phyloP scores from a whole-genome alignment of 2,888 invertebrate species.

The Cheilosia urbana region DNA sequence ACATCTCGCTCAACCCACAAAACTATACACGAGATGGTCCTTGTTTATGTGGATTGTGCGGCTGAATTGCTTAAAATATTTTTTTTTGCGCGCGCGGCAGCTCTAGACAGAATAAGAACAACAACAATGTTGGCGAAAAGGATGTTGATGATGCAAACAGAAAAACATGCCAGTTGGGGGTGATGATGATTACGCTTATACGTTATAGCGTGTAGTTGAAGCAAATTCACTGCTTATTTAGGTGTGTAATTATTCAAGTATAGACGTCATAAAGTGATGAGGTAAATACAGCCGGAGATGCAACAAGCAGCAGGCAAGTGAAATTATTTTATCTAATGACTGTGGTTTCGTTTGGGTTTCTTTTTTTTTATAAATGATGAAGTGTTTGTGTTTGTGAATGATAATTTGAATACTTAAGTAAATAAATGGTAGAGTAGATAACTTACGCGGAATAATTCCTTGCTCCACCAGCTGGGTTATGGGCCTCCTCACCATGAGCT shows the following conservation, averaged over 20 bases:
- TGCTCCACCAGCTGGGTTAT: constrained; percentile 98
- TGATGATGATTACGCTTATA: constrained; percentile 26
- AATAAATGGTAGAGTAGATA: constrained; percentile 36
- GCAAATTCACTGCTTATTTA: constrained; percentile 29
- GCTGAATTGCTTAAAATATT: constrained; percentile 47
- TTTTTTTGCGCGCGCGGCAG: constrained; percentile 21
- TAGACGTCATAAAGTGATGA: constrained; percentile 64
- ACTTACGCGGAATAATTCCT: constrained; percentile 99
- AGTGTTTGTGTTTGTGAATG: background rate
- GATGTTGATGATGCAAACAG: constrained; percentile 58
- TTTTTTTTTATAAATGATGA: background rate
- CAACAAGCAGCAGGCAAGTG: background rate
- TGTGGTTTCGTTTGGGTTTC: background rate
- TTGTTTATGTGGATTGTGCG: constrained; percentile 52
- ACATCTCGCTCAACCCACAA: background rate
- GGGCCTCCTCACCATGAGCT: constrained; percentile 96
- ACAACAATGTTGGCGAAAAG: constrained; percentile 12
- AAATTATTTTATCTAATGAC: background rate
- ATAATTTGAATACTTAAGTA: background rate
- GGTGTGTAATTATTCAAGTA: constrained; percentile 58
- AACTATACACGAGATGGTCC: constrained; percentile 39
- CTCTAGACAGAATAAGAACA: constrained; percentile 16
- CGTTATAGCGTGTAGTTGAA: background rate
- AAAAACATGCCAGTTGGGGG: constrained; percentile 66
- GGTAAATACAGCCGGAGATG: constrained; percentile 9